Evolutionary conservation across 2,797 vertebrate genomes (phyloP).

Genomic region (Phrynocephalus guinanensis): DNA sequence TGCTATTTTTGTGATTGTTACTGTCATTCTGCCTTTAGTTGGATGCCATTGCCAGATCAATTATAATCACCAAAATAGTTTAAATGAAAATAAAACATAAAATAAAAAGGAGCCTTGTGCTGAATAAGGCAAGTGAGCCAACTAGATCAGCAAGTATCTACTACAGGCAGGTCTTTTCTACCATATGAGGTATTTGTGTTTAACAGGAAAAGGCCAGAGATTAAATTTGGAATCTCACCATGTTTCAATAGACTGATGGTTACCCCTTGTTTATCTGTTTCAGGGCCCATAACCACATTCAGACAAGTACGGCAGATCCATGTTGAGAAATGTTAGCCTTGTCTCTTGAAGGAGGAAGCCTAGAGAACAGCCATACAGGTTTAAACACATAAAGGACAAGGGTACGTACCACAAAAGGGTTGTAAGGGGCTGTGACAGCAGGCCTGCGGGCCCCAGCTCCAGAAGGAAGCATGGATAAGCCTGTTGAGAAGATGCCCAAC

Average conservation of each 20-base stretch:
- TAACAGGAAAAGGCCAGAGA: background rate
- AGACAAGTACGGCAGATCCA: background rate
- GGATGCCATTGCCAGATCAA: background rate
- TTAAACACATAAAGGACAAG: background rate
- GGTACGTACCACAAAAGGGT: constrained; percentile 89
- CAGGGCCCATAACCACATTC: background rate
- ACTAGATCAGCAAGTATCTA: background rate
- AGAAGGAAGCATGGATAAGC: constrained; percentile 87
- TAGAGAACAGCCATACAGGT: background rate
- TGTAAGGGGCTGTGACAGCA: constrained; percentile 84
- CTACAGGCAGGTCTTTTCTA: background rate
- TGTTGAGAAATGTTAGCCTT: background rate
- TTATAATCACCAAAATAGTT: background rate
- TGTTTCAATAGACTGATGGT: background rate
- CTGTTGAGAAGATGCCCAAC: constrained; percentile 94
- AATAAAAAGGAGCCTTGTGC: background rate
- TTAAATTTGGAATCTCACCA: background rate
- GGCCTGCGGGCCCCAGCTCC: constrained; percentile 82
- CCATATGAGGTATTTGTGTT: background rate
- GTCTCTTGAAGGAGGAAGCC: background rate
- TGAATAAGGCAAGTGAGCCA: background rate
- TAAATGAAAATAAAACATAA: background rate
- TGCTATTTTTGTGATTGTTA: background rate
- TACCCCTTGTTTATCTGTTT: background rate
- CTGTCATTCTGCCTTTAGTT: background rate